These are phyloP conservation scores for Hydrozoanthus gracilis DNA, from an alignment of 92 coral and sea anemone genomes.

Conservation along the genomic window DNA sequence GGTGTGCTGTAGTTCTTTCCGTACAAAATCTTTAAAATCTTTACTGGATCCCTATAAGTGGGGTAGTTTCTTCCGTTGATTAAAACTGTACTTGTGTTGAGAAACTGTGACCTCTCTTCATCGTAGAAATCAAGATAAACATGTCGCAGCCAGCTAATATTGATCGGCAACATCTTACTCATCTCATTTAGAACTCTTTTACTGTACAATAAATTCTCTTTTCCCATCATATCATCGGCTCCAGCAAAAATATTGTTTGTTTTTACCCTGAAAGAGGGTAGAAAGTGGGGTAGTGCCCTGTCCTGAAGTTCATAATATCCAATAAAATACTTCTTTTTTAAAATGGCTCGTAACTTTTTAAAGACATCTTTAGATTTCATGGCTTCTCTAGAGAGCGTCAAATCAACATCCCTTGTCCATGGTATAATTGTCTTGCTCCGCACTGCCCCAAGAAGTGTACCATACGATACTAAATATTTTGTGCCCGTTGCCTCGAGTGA, in stretches of 20 bases:
- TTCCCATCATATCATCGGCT: conserved; percentile 33
- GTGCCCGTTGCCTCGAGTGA: conserved; percentile 7
- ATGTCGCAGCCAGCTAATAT: conserved; percentile 22
- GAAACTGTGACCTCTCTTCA: not conserved
- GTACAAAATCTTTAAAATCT: conserved; percentile 27
- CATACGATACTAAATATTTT: conserved; percentile 31
- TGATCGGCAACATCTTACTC: conserved; percentile 27
- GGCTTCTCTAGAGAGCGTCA: conserved; percentile 6
- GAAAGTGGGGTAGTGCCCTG: conserved; percentile 40
- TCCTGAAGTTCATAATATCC: conserved; percentile 35
- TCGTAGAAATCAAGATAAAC: conserved; percentile 42
- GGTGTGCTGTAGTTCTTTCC: conserved; percentile 38
- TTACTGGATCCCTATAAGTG: conserved; percentile 35
- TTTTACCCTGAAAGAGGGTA: conserved; percentile 26
- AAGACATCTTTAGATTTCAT: conserved; percentile 9
- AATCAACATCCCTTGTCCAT: conserved; percentile 38
- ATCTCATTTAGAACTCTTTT: conserved; percentile 23
- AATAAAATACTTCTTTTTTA: conserved; percentile 11
- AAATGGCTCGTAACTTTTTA: not conserved
- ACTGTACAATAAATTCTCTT: conserved; percentile 27
- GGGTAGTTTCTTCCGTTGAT: conserved; percentile 41
- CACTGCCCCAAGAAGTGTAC: conserved; percentile 45
- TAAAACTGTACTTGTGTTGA: not conserved
- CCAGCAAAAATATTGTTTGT: conserved; percentile 8
- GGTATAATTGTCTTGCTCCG: conserved; percentile 33